Evolutionary conservation across 2,113 vertebrate genomes (phyloP), one percentile per base, ranked within the genome.

Genomic region (Gymnocephalus cernua): DNA sequence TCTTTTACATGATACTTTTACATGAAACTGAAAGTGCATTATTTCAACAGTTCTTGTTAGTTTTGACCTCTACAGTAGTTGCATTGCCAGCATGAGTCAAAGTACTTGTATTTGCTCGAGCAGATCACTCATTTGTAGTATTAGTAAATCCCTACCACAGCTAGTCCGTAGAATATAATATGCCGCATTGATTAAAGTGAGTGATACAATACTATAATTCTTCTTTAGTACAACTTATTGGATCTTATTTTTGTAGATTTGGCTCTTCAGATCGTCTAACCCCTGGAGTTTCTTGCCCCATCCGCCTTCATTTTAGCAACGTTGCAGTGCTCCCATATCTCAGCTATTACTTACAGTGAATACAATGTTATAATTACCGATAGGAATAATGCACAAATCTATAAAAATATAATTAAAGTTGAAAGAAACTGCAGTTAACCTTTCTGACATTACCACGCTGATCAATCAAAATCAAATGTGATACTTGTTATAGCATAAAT

Each of bases 1-100:
- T 18, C 18, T 56, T 41, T 61, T 32, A 74, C n/a, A 74, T 29
- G n/a, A 58, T 59, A 51, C 45, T 29, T n/a, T 72, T 25, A 38
- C 29, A 47, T 63, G 3, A n/a, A 50, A 70, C 45, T 48, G 35
- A 76, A 32, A 23, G 13, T 45, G 50, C 35, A 76, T 27, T 16
- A 41, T 44, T 44, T 62, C 50, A 38, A 51, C 70, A 51, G 32
- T 51, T 41, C 6, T 10, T 56, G 35, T 56, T 50, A 7, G 21
- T 11, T 50, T 21, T 68, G 16, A 68, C 16, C 11, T 21, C 18
- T 7, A 19, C 9, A 41, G 38, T 10, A 32, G 32, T 35, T 59
- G 35, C 15, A 11, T 38, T n/a, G 6, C 32, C 50, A 38, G 19
- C 12, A 35, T 29, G 7, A 16, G 27, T 57, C 15, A 27, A 51